Conservation (phyloP, 53 echinoderm and acorn worm species). For the Hippasteria phrygiana region DNA sequence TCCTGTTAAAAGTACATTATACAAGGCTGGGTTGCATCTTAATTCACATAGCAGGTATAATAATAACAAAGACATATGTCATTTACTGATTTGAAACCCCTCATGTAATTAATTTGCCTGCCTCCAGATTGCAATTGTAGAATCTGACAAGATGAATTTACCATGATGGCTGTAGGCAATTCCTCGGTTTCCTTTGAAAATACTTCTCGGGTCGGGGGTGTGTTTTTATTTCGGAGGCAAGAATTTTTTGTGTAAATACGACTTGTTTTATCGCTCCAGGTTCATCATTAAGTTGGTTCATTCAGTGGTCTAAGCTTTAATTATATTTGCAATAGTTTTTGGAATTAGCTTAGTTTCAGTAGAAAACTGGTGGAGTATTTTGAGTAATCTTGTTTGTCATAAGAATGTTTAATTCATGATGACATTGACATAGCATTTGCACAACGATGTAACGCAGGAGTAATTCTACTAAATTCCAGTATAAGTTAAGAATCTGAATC, state of each 20-base stretch:
- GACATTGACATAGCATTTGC: too few relatives aligned
- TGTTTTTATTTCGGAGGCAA: neutral
- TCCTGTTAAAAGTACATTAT: too few relatives aligned
- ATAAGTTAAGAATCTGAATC: too few relatives aligned
- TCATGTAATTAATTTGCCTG: neutral
- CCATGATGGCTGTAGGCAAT: neutral
- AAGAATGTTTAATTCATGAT: too few relatives aligned
- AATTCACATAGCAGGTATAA: neutral
- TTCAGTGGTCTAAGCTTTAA: too few relatives aligned
- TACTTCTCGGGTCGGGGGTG: neutral
- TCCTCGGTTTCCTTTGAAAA: neutral
- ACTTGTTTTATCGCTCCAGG: neutral
- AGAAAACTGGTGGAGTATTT: too few relatives aligned
- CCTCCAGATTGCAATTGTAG: neutral
- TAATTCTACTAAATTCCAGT: too few relatives aligned
- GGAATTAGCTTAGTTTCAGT: too few relatives aligned
- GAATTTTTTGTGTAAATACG: neutral
- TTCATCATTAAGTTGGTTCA: neutral
- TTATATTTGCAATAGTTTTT: too few relatives aligned
- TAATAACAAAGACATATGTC: too few relatives aligned
- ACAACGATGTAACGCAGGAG: too few relatives aligned
- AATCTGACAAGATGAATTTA: conserved; percentile 7
- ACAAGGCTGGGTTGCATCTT: neutral
- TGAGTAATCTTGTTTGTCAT: too few relatives aligned
- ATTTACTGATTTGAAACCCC: neutral